phyloP scores from a whole-genome alignment of 2,797 vertebrate species.

The Pipistrellus nathusii region DNA sequence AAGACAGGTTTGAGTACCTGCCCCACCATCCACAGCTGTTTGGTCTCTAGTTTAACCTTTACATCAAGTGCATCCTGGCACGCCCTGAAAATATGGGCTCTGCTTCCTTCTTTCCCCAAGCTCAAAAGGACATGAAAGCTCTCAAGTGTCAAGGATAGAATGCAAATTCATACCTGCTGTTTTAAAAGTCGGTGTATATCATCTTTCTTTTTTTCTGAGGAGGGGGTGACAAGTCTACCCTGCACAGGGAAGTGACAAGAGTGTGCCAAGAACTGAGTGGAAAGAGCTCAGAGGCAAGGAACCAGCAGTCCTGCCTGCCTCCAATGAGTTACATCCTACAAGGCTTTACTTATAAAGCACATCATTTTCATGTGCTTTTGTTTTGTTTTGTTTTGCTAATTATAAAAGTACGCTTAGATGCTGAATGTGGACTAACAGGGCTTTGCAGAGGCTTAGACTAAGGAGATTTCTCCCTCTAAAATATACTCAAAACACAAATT shows the following conservation, averaged over 20 bases:
- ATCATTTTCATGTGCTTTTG: not conserved
- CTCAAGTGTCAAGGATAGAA: not conserved
- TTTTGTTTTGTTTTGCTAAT: not conserved
- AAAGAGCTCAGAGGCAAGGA: not conserved
- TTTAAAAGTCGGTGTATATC: slow-evolving; percentile 25
- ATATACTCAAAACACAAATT: slow-evolving; percentile 4
- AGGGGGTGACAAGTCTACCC: not conserved
- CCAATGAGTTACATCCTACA: not conserved
- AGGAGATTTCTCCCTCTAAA: not conserved
- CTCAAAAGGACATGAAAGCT: not conserved
- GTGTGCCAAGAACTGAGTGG: not conserved
- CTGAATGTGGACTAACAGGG: not conserved
- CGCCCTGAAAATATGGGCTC: not conserved
- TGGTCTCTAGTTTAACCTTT: not conserved
- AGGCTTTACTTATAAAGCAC: not conserved
- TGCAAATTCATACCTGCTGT: not conserved
- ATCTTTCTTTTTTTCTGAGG: slow-evolving; percentile 6
- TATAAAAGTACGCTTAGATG: not conserved
- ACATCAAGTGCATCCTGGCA: not conserved
- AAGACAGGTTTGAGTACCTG: not conserved
- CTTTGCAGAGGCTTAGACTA: not conserved
- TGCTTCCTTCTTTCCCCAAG: not conserved
- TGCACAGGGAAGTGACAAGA: not conserved
- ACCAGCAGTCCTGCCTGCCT: not conserved
- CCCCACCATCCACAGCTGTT: not conserved